Base-by-base conservation (phyloP, 2,797 vertebrate genomes). In the Florisuga fusca region DNA sequence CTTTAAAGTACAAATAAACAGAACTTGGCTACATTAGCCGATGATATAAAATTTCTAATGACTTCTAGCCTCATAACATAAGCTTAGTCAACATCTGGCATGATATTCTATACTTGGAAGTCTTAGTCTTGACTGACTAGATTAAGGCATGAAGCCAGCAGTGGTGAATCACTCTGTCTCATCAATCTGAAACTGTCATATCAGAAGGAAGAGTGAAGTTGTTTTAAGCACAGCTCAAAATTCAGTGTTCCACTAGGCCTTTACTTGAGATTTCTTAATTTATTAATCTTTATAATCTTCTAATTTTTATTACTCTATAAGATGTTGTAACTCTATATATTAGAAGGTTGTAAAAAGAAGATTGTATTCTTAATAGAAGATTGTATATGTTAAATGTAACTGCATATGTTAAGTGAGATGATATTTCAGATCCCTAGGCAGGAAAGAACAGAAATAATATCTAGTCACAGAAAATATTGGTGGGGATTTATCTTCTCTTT, bases 61-160 rank as follows among this genome's bases (percentile, higher is more conserved):
- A 86, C 57, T 89, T 95, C 69, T 82, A 96, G 45, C 41, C 67
- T 95, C 75, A 91, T 83, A 95, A 76, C 38, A 91, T 88, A 93
- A 82, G 71, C 61, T 96, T 96, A 96, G 80, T 96, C 93, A 98
- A 97, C 93, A 97, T 95, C 94, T 96, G 91, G 89, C 55, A 94
- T 36, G 43, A 66, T 93, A 93, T 90, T 95, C 90, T 78, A 89
- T 88, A 87, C 33, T 92, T 63, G 50, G 59, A 97, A 93, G 63
- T 55, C 63, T 92, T 92, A 84, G 51, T 92, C 91, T 96, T 95
- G 80, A 96, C 88, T 96, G 93, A 95, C 84, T 94, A 84, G 36
- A 80, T 92, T 91, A 83, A 86, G 74, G 69, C 62, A 85, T 5
- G 6, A 87, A 89, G 87, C 81, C 95, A 96, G 81, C 95, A 92